These are phyloP conservation scores for Drosophila melanogaster DNA, from an alignment of 1,140 invertebrate genomes.

Conservation along the genomic window Release_6_plus_ISO1_MT NC_004354.4:19041001-19041500, in stretches of 20 bases:
- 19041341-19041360: slow-evolving; percentile 70
- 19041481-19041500: slow-evolving; percentile 52
- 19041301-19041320: not conserved
- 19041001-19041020: slow-evolving; percentile 4
- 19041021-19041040: not conserved
- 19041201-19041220: slow-evolving; percentile 82
- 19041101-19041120: slow-evolving; percentile 1
- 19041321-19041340: not conserved
- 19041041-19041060: not conserved
- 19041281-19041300: not conserved
- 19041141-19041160: slow-evolving; percentile 34
- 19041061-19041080: slow-evolving; percentile 74
- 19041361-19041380: slow-evolving; percentile 45
- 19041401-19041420: slow-evolving; percentile 63
- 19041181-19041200: slow-evolving; percentile 60
- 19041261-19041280: not conserved
- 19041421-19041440: slow-evolving; percentile 3
- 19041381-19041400: slow-evolving; percentile 72
- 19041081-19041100: slow-evolving; percentile 67
- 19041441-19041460: slow-evolving; percentile 13
- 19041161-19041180: not conserved
- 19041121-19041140: slow-evolving; percentile 16
- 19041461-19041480: not conserved
- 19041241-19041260: slow-evolving; percentile 20
- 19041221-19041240: slow-evolving; percentile 77